These are phyloP conservation scores for Cyprinodon brontotheroides DNA, from an alignment of 2,113 vertebrate species.

Conservation along the genomic window DNA sequence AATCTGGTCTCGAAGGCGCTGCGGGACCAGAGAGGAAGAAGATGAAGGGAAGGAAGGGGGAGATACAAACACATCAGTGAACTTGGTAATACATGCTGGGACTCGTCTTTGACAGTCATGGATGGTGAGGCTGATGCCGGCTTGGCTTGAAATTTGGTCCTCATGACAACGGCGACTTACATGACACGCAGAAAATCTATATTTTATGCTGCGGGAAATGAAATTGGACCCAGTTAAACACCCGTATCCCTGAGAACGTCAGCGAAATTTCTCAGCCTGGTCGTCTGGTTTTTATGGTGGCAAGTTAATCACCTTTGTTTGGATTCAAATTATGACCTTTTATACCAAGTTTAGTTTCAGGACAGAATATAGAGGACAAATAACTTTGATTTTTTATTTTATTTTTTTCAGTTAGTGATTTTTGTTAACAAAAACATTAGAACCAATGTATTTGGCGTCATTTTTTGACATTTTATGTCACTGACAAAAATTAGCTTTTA, in stretches of 20 bases:
- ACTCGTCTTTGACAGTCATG: conserved; percentile 56
- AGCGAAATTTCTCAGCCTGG: not conserved
- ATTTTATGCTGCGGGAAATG: conserved; percentile 1
- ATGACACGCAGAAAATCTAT: not conserved
- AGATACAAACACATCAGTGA: conserved; percentile 38
- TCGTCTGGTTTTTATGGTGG: not conserved
- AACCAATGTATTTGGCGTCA: no score
- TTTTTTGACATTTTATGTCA: no score
- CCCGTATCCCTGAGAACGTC: not conserved
- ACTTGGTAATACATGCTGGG: conserved; percentile 29
- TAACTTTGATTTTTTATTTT: not conserved
- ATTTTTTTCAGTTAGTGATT: no score
- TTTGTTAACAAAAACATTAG: not conserved
- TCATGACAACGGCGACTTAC: conserved; percentile 51
- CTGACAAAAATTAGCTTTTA: not conserved
- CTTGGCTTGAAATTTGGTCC: conserved; percentile 60
- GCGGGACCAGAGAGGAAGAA: conserved; percentile 40
- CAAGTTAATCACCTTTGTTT: conserved; percentile 3
- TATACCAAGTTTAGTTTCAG: not conserved
- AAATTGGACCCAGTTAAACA: conserved; percentile 10
- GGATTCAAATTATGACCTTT: not conserved
- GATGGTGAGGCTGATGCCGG: conserved; percentile 27
- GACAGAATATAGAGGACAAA: not conserved
- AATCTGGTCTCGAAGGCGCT: conserved; percentile 96
- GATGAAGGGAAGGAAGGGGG: not conserved